phyloP scores from a whole-genome alignment of 2,888 invertebrate species.

The Zele albiditarsus region DNA sequence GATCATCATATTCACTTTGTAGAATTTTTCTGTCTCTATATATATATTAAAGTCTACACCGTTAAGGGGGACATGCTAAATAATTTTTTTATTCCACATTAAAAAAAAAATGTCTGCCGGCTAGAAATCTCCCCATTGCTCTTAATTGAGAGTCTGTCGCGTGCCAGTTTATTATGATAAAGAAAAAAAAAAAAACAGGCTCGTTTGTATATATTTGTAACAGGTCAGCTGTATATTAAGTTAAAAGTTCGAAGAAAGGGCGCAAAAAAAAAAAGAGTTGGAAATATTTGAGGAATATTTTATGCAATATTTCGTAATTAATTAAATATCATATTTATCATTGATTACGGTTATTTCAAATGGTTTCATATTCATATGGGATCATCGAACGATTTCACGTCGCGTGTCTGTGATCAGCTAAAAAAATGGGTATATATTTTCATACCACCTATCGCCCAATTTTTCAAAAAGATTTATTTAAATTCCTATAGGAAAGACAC shows the following conservation, averaged over 20 bases:
- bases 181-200: not conserved
- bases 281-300: not conserved
- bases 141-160: constrained; percentile 1
- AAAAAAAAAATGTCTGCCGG: constrained; percentile 16
- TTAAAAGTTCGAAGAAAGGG: not conserved
- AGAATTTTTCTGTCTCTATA: constrained; percentile 10
- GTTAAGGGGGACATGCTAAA: constrained; percentile 6
- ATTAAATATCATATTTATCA: not conserved
- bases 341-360: constrained; percentile 9
- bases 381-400: constrained; percentile 22
- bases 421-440: not conserved
- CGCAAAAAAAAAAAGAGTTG: not conserved
- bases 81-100: constrained; percentile 27
- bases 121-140: constrained; percentile 27
- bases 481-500: constrained; percentile 22
- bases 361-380: not conserved
- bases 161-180: not conserved
- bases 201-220: not conserved
- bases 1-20: not conserved
- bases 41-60: not conserved
- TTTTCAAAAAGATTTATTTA: not conserved
- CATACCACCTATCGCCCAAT: not conserved
- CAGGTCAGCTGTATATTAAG: not conserved
- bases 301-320: not conserved
- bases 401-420: constrained; percentile 19